Evolutionary conservation across 2,113 vertebrate species (phyloP), one percentile per base, ranked within the genome.

Genomic region (Scolopax mira): DNA sequence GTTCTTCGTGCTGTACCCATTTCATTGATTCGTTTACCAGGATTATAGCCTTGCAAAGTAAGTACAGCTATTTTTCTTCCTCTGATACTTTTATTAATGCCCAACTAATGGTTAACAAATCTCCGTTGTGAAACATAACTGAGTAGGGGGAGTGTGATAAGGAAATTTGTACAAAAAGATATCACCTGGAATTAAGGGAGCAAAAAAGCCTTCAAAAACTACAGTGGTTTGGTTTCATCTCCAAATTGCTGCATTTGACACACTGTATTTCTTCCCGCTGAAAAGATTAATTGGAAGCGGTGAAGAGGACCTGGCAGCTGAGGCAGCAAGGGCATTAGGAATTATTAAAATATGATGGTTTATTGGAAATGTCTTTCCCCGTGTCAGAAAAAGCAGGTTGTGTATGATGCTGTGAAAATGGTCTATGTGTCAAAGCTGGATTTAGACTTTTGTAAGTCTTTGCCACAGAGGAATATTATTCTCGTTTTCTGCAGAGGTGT

Each of bases 41-140:
- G 48, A 85, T 85, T 90, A 33, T 48, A 94, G 42, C 75, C 51
- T 84, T 91, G 86, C 73, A 93, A 98, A 98, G 98, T 98, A 96
- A 98, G 98, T 93, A 39, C 18, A 41, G 19, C 16, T 35, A 80
- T 89, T 93, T 88, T 54, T 58, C 33, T 77, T 77, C 85, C 37
- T 52, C 66, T 48, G 71, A 31, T 83, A 77, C 39, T 83, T 88
- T 35, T 52, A 39, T 58, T 62, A 55, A 44, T 85, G 22, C 46
- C 2, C 18, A 89, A 51, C 24, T 31, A 58, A 71, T 51, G 65
- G 46, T 61, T 79, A 86, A 52, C 33, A 60, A 79, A 30, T 54
- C 28, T 95, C 5, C 0, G 4, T 27, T 25, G 7, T 64, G 62
- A 83, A 77, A n/a, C 2, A 6, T 18, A 37, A 52, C 67, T 2